Conservation (phyloP, 2,113 vertebrate genomes). For the Mastomys coucha region DNA sequence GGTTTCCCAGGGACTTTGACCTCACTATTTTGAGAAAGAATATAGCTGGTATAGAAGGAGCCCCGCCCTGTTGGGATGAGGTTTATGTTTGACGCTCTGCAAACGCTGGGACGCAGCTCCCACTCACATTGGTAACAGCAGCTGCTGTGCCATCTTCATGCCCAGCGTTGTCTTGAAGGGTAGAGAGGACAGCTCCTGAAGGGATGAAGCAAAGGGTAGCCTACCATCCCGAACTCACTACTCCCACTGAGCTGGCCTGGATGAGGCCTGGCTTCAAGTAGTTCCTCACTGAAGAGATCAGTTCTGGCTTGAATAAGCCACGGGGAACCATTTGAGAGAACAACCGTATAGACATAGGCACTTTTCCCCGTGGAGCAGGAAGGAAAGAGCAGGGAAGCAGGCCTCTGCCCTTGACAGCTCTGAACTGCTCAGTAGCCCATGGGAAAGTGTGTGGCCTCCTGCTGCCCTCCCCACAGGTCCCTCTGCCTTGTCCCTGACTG, state of each 20-base stretch:
- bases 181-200: background rate
- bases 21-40: background rate
- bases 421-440: fast-evolving
- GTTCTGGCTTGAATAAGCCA: background rate
- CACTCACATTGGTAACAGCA: fast-evolving
- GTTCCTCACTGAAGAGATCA: background rate
- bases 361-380: fast-evolving
- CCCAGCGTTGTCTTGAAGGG: background rate
- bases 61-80: fast-evolving
- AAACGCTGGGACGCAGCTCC: background rate
- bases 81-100: background rate
- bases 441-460: background rate
- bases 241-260: background rate
- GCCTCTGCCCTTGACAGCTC: fast-evolving
- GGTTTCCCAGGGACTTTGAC: background rate
- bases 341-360: fast-evolving
- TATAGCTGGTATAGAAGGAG: fast-evolving
- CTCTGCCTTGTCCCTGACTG: too few species aligned
- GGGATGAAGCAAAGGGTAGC: background rate
- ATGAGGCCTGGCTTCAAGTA: background rate
- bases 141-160: fast-evolving
- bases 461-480: background rate
- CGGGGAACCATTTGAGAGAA: background rate
- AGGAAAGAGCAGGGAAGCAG: fast-evolving
- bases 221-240: too few species aligned